These are phyloP conservation scores for Carposina sasakii DNA, from an alignment of 1,140 invertebrate genomes.

Conservation along the genomic window DNA sequence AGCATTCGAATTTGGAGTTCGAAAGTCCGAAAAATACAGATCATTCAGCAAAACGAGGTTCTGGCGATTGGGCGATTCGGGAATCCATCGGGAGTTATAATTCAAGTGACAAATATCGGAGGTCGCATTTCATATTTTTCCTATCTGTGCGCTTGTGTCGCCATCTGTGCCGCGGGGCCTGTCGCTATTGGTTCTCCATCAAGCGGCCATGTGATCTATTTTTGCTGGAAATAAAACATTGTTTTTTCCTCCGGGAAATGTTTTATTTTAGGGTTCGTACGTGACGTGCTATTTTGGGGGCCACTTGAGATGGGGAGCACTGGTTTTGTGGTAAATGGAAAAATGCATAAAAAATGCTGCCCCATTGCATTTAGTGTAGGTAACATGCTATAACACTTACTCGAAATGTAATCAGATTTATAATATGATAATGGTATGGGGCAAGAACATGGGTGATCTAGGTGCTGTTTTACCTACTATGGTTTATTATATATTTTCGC, in stretches of 20 bases:
- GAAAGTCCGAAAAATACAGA: constrained; percentile 48
- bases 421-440: too few species aligned
- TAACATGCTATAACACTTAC: too few species aligned
- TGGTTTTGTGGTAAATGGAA: constrained; percentile 25
- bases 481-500: too few species aligned
- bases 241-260: constrained; percentile 61
- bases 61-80: constrained; percentile 38
- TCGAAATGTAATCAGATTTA: too few species aligned
- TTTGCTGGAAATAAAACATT: constrained; percentile 68
- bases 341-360: constrained; percentile 37
- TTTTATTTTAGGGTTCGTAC: constrained; percentile 63
- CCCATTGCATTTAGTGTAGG: constrained; percentile 10
- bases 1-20: too few species aligned
- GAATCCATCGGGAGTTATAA: constrained; percentile 64
- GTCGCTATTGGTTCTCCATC: constrained; percentile 66
- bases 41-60: constrained; percentile 61
- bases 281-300: constrained; percentile 51
- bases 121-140: constrained; percentile 70
- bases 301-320: constrained; percentile 17
- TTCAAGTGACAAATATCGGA: constrained; percentile 74
- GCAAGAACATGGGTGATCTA: too few species aligned
- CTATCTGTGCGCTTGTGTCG: constrained; percentile 63
- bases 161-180: constrained; percentile 64
- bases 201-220: constrained; percentile 65
- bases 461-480: too few species aligned